A percentile compares a stretch with the other conserved stretches of the same genome.
Conservation (phyloP, 1,140 invertebrate species). For the Drosophila mauritiana region DNA sequence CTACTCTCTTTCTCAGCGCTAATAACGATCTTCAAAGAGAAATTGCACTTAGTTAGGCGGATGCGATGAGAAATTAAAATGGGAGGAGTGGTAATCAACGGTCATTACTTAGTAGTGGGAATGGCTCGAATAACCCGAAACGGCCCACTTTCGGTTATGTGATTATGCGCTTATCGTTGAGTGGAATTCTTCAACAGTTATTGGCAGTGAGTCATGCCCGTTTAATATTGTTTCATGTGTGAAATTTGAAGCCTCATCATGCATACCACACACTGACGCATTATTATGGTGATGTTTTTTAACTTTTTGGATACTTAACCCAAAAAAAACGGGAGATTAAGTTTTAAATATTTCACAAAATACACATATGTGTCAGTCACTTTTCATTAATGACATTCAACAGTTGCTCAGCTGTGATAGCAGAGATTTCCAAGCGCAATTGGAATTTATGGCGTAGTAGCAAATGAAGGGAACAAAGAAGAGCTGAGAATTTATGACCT, state of each 20-base stretch:
- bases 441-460: constrained; percentile 42
- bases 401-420: constrained; percentile 29
- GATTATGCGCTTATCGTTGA: constrained; percentile 59
- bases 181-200: constrained; percentile 39
- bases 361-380: not conserved
- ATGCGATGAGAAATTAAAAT: constrained; percentile 21
- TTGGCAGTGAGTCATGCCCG: constrained; percentile 46
- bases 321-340: constrained; percentile 25
- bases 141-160: constrained; percentile 15
- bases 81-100: constrained; percentile 7
- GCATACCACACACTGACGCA: constrained; percentile 25
- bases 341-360: constrained; percentile 12
- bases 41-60: constrained; percentile 22
- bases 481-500: constrained; percentile 57
- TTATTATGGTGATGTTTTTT: not conserved
- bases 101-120: constrained; percentile 7
- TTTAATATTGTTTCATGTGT: constrained; percentile 34
- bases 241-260: constrained; percentile 45
- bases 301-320: constrained; percentile 21
- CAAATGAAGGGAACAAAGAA: constrained; percentile 58
- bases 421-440: constrained; percentile 24
- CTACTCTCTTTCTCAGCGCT: constrained; percentile 25
- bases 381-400: constrained; percentile 30
- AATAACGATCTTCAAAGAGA: constrained; percentile 44
- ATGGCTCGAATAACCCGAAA: constrained; percentile 8